Evolutionary conservation across 2,888 invertebrate species (phyloP), one percentile per base, ranked within the genome.

Genomic region (Trichopoda pennipes): DNA sequence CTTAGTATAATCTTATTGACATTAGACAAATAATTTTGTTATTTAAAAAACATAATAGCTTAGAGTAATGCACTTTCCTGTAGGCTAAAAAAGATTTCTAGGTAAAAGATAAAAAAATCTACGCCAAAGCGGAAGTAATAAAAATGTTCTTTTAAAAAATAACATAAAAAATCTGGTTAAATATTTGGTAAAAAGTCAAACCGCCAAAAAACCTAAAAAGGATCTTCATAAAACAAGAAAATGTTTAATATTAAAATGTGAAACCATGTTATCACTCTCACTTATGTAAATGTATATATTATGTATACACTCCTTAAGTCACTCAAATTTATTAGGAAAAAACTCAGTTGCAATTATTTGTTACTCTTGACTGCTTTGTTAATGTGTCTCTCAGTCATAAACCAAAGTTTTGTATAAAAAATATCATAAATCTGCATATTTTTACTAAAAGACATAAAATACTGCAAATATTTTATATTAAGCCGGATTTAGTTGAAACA

Each of bases 401-500:
- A 44, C 10, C 16, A 44, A 2, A 1, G 3, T 16, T 61, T 61
- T 58, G 32, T 58, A n/a, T 28, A 58, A 64, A 76, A 73, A 68
- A 77, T 74, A 70, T 14, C 47, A 47, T 56, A 49, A 72, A 38
- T 61, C 51, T 44, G 58, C 53, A 49, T 61, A 42, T 61, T 53
- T 76, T 68, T 66, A 17, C 47, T n/a, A 44, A 44, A 14, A 38
- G 10, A 3, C 12, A n/a, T 16, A 44, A 44, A 23, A 53, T 35
- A 35, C 19, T 21, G 35, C 23, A 32, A 81, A 81, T 66, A 53
- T 76, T 60, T 81, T 73, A 69, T 68, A 73, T 69, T 81, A 72
- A 84, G 38, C 49, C 64, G 76, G 58, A 81, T 82, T 80, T 72
- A 78, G 64, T 17, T 53, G 55, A 83, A 77, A 79, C 51, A 60